phyloP scores from a whole-genome alignment of 2,888 invertebrate genomes.

The Amphiduros pacificus region DNA sequence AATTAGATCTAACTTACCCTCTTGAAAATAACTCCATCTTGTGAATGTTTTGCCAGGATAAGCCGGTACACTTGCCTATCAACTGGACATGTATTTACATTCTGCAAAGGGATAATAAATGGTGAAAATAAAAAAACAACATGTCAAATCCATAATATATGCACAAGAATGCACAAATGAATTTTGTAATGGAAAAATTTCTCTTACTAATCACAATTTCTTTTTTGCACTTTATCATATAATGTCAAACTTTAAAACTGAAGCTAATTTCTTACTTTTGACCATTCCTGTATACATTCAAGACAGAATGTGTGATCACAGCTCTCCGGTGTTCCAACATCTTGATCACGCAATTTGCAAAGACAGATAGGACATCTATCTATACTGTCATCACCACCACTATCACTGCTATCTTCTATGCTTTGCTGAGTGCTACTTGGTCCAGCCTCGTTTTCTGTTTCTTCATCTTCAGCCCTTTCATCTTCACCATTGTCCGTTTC shows the following conservation, averaged over 20 bases:
- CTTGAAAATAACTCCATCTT: slow-evolving; percentile 68
- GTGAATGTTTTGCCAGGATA: slow-evolving; percentile 74
- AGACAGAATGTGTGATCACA: slow-evolving; percentile 90
- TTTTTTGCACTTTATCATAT: too few relatives aligned
- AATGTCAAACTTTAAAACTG: too few relatives aligned
- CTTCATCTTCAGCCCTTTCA: background rate
- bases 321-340: slow-evolving; percentile 81
- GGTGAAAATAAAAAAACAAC: too few relatives aligned
- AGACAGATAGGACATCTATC: slow-evolving; percentile 53
- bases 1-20: slow-evolving; percentile 63
- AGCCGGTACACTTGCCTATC: slow-evolving; percentile 79
- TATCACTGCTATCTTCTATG: background rate
- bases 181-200: too few relatives aligned
- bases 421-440: background rate
- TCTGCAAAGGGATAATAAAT: slow-evolving; percentile 62
- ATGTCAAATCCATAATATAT: too few relatives aligned
- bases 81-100: slow-evolving; percentile 92
- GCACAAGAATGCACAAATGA: too few relatives aligned
- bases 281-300: slow-evolving; percentile 89
- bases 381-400: slow-evolving; percentile 1
- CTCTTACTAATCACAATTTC: too few relatives aligned
- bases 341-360: slow-evolving; percentile 74
- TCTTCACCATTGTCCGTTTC: background rate
- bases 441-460: background rate
- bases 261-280: slow-evolving; percentile 67